phyloP scores from a whole-genome alignment of 2,888 invertebrate genomes.

The Laspeyria flexula region DNA sequence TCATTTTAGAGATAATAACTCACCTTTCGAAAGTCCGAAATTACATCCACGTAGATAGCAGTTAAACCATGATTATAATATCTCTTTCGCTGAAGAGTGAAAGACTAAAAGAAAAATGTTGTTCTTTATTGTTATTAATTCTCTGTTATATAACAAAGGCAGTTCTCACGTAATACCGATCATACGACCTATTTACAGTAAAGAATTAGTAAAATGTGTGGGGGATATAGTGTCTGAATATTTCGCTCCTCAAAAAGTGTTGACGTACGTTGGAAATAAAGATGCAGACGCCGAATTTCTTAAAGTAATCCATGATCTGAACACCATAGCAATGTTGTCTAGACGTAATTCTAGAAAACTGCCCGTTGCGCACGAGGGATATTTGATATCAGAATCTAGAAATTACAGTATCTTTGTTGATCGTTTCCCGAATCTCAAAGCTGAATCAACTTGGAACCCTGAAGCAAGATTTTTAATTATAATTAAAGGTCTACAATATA shows the following conservation, averaged over 20 bases:
- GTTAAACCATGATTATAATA: too few relatives aligned
- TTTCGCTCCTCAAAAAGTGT: slow-evolving; percentile 16
- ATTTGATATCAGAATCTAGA: slow-evolving; percentile 47
- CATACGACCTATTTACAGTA: not conserved
- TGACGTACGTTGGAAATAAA: slow-evolving; percentile 23
- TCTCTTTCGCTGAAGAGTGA: not conserved
- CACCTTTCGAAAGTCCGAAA: too few relatives aligned
- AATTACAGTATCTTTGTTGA: slow-evolving; percentile 33
- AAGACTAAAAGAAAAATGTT: not conserved
- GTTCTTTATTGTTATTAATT: slow-evolving; percentile 1
- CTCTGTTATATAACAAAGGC: not conserved
- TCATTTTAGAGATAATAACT: too few relatives aligned
- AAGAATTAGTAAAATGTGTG: slow-evolving; percentile 14
- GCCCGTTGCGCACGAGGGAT: slow-evolving; percentile 35
- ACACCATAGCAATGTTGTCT: slow-evolving; percentile 12
- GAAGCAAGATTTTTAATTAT: slow-evolving; percentile 52
- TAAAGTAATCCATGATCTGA: slow-evolving; percentile 16
- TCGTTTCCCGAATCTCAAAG: slow-evolving; percentile 34
- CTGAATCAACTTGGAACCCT: slow-evolving; percentile 58
- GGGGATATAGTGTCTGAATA: slow-evolving; percentile 24
- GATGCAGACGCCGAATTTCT: slow-evolving; percentile 20
- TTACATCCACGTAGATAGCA: too few relatives aligned
- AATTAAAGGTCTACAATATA: slow-evolving; percentile 36
- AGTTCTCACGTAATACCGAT: not conserved
- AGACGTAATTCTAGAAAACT: not conserved